These are phyloP conservation scores for Eulithis testata DNA, from an alignment of 2,888 invertebrate genomes.

Conservation along the genomic window DNA sequence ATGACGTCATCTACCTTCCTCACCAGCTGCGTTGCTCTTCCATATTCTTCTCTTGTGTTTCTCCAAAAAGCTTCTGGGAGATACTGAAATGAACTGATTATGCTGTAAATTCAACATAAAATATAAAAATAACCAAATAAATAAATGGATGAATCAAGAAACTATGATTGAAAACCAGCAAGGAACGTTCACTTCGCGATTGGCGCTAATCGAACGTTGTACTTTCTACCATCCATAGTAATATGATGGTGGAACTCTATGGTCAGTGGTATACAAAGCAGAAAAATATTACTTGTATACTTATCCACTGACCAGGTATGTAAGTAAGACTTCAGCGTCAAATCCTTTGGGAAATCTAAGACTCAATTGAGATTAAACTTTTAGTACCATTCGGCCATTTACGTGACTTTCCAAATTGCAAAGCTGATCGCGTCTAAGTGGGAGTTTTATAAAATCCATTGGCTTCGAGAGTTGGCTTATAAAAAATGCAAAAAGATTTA, in stretches of 20 bases:
- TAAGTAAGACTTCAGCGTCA: not conserved
- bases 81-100: conserved; percentile 61
- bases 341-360: not conserved
- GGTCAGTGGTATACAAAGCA: too few species aligned
- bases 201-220: too few species aligned
- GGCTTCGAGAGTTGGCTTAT: conserved; percentile 1
- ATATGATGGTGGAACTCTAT: too few species aligned
- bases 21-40: conserved; percentile 85
- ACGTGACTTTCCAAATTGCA: conserved; percentile 3
- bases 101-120: too few species aligned
- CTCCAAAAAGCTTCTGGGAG: conserved; percentile 88
- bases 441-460: conserved; percentile 14
- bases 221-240: too few species aligned
- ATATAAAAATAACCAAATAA: too few species aligned
- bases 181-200: too few species aligned
- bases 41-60: conserved; percentile 86
- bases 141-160: too few species aligned
- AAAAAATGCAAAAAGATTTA: conserved; percentile 3
- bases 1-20: conserved; percentile 86
- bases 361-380: not conserved
- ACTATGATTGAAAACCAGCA: too few species aligned
- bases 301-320: too few species aligned
- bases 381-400: not conserved
- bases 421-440: conserved; percentile 7
- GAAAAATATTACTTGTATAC: too few species aligned